A percentile compares a stretch with the other conserved stretches of the same genome.
Conservation (phyloP, 2,113 vertebrate species). For the Sinocyclocheilus anophthalmus region DNA sequence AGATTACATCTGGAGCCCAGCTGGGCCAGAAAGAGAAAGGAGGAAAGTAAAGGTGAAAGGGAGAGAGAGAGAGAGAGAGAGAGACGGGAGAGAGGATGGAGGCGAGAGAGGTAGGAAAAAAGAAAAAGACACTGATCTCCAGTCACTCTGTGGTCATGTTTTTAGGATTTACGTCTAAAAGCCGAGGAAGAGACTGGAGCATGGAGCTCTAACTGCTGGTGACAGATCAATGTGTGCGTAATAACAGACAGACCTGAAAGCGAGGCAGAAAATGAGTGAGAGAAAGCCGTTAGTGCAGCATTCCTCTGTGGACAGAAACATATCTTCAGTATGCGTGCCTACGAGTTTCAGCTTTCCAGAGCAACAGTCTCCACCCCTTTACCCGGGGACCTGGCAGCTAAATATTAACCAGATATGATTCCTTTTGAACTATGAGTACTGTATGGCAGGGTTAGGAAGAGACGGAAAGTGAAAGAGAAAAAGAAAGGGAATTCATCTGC, state of each 20-base stretch:
- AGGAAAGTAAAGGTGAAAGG: constrained; percentile 25
- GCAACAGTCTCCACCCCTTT: constrained; percentile 40
- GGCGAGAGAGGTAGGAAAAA: constrained; percentile 31
- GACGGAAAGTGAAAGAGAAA: constrained; percentile 8
- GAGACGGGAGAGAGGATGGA: constrained; percentile 10
- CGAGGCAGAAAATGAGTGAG: constrained; percentile 37
- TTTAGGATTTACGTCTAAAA: constrained; percentile 28
- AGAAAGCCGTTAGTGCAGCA: constrained; percentile 55
- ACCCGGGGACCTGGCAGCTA: constrained; percentile 54
- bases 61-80: background rate
- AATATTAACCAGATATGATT: constrained; percentile 66
- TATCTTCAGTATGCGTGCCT: constrained; percentile 56
- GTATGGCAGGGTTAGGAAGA: constrained; percentile 42
- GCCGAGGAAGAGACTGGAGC: constrained; percentile 8
- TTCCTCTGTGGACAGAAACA: constrained; percentile 73
- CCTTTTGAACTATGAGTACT: constrained; percentile 55
- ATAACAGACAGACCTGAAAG: constrained; percentile 4
- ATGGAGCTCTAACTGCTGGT: constrained; percentile 21
- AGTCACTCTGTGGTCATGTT: constrained; percentile 31
- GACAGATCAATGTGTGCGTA: constrained; percentile 11
- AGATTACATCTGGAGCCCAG: constrained; percentile 79
- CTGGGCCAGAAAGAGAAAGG: constrained; percentile 60
- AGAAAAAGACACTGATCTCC: constrained; percentile 31
- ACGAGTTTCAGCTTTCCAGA: constrained; percentile 51
- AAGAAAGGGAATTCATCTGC: constrained; percentile 51